A percentile compares a stretch with the other conserved stretches of the same genome.
These are phyloP conservation scores for Hirundichthys speculiger DNA, from an alignment of 2,113 vertebrate species.

Conservation along the genomic window DNA sequence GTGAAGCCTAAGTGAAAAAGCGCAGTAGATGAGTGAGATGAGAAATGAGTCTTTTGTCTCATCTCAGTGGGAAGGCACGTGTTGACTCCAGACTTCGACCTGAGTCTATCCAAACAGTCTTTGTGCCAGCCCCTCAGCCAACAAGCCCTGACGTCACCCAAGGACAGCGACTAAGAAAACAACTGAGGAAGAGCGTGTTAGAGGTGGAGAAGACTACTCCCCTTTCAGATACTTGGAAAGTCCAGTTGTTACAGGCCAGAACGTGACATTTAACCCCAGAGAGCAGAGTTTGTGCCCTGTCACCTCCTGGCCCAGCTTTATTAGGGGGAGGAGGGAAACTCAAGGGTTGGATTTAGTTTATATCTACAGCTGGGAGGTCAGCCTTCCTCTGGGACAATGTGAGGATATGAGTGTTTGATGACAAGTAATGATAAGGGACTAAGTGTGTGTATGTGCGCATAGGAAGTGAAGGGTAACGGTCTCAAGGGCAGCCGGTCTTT, in stretches of 20 bases:
- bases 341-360: slow-evolving; percentile 47
- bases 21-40: slow-evolving; percentile 21
- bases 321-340: slow-evolving; percentile 30
- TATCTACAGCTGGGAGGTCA: slow-evolving; percentile 71
- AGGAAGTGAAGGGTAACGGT: slow-evolving; percentile 15
- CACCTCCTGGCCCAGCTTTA: slow-evolving; percentile 35
- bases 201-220: slow-evolving; percentile 10
- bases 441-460: slow-evolving; percentile 18
- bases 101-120: slow-evolving; percentile 55
- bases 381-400: slow-evolving; percentile 80
- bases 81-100: slow-evolving; percentile 44
- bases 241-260: slow-evolving; percentile 1
- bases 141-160: slow-evolving; percentile 43
- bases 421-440: slow-evolving; percentile 70
- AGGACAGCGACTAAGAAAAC: slow-evolving; percentile 55
- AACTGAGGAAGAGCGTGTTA: slow-evolving; percentile 23
- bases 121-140: slow-evolving; percentile 47
- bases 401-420: slow-evolving; percentile 83
- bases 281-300: slow-evolving; percentile 34
- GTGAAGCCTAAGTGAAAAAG: neutral
- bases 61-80: slow-evolving; percentile 26
- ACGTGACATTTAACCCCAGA: slow-evolving; percentile 17
- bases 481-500: slow-evolving; percentile 26
- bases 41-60: slow-evolving; percentile 10
- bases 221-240: slow-evolving; percentile 22